Evolutionary conservation across 2,113 vertebrate species (phyloP), one percentile per base, ranked within the genome.

Genomic region (Ibidorhyncha struthersii): DNA sequence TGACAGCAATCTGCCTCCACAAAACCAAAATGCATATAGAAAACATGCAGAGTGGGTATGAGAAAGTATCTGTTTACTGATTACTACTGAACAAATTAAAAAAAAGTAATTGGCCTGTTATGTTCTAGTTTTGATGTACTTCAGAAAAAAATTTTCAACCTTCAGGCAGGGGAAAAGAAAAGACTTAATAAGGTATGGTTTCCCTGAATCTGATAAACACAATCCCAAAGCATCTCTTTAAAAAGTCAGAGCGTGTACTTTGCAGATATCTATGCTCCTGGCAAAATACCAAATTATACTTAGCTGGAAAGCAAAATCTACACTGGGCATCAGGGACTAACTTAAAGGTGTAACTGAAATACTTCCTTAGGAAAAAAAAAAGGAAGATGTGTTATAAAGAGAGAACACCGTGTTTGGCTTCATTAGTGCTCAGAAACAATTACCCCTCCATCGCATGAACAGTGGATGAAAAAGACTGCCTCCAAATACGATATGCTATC

Each of bases 291-390:
- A 93, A 87, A 87, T 94, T 93, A 91, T 12, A 85, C 83, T 94
- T 87, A 82, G 78, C 84, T 94, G 53, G 32, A 93, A 97, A 96
- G 74, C 53, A 95, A 96, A 96, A 94, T 84, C 93, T 79, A 87
- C 73, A 85, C 55, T 58, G 61, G 73, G 65, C 70, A 95, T 56
- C 49, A 62, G 96, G 73, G 91, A 96, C 36, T 76, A 56, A 79
- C 65, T 79, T 55, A 55, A 87, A 93, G 55, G 90, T 69, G 65
- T 87, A 84, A 78, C 43, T 69, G 63, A 86, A 96, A 76, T 38
- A 56, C 38, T 67, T 91, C 47, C 56, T 62, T 8, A 38, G 43
- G 36, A 29, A 17, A 32, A 18, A 32, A 55, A 16, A 38, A 55
- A 40, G 14, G 12, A 62, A 38, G 10, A 41, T 12, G 12, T 12